Evolutionary conservation across 2,113 vertebrate genomes (phyloP).

Genomic region (Centropristis striata): DNA sequence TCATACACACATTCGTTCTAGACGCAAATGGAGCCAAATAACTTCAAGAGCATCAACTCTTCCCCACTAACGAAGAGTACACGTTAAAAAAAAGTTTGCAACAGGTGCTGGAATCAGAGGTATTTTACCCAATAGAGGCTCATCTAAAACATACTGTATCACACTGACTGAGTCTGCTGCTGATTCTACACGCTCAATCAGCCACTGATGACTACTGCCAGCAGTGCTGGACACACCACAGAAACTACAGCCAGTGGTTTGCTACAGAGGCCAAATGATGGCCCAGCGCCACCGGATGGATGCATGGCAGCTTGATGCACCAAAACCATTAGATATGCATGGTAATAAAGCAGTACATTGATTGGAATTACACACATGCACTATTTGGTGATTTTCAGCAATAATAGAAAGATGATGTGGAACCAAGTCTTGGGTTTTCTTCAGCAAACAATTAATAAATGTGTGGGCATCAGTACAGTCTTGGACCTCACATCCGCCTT

Average conservation of each 20-base stretch:
- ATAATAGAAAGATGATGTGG: no score
- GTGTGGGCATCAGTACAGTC: no score
- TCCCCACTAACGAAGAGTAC: neutral
- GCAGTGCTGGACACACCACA: neutral
- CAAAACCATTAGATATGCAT: conserved; percentile 12
- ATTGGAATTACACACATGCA: neutral
- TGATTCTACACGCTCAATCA: conserved; percentile 28
- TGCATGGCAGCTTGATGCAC: conserved; percentile 23
- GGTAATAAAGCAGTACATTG: neutral
- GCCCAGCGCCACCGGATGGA: conserved; percentile 1
- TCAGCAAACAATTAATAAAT: no score
- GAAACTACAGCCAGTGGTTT: conserved; percentile 14
- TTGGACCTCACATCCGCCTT: no score
- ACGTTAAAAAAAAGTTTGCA: neutral
- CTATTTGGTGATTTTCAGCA: no score
- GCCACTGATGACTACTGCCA: conserved; percentile 23
- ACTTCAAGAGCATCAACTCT: no score
- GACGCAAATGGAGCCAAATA: neutral
- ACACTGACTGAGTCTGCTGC: neutral
- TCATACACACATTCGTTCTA: neutral
- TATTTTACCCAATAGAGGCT: neutral
- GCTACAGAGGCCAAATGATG: conserved; percentile 2
- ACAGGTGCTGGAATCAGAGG: neutral
- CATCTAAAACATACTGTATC: neutral
- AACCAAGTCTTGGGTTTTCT: no score